phyloP scores from a whole-genome alignment of 2,888 invertebrate genomes.

The Tanaodytes sp. region DNA sequence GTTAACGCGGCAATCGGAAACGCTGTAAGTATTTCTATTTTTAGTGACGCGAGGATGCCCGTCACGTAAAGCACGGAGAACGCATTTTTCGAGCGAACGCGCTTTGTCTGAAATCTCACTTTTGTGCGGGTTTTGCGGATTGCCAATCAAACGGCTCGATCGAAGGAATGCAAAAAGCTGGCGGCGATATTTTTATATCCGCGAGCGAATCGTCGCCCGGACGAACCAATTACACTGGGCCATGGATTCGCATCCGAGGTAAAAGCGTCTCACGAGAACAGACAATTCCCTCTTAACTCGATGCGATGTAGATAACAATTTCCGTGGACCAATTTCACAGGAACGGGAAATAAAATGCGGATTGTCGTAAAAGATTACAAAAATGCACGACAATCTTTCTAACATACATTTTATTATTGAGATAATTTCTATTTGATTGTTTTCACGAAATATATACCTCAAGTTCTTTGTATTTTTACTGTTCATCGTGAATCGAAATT shows the following conservation, averaged over 20 bases:
- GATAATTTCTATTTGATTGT: no score
- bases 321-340: no score
- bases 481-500: no score
- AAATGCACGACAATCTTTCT: no score
- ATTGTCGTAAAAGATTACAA: no score
- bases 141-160: slow-evolving; percentile 11
- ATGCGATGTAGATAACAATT: no score
- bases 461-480: no score
- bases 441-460: no score
- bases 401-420: no score
- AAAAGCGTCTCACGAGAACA: no score
- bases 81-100: slow-evolving; percentile 29
- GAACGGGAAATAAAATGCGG: no score
- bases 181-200: slow-evolving; percentile 22
- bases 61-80: slow-evolving; percentile 38
- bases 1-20: slow-evolving; percentile 27
- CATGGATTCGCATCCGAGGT: slow-evolving; percentile 2
- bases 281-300: slow-evolving; percentile 1
- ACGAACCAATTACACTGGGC: slow-evolving; percentile 26
- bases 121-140: slow-evolving; percentile 27
- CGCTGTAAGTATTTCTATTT: slow-evolving; percentile 28
- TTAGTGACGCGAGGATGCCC: slow-evolving; percentile 20
- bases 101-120: slow-evolving; percentile 33
- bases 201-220: slow-evolving; percentile 2
- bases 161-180: slow-evolving; percentile 10